phyloP scores from a whole-genome alignment of 2,888 invertebrate species.

The Temnothorax ravouxi region DNA sequence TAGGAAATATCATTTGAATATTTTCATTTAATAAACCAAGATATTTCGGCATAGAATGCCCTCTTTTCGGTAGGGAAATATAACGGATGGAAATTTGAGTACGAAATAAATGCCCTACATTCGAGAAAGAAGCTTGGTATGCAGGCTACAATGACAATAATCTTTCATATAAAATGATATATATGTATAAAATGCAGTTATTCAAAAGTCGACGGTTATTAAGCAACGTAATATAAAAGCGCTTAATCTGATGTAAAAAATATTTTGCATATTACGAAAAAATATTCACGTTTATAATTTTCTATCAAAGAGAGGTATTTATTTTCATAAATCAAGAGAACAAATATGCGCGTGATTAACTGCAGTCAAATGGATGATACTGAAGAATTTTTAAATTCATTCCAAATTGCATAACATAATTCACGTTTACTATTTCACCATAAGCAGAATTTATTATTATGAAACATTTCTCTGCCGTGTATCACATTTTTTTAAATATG shows the following conservation, averaged over 20 bases:
- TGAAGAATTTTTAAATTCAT: neutral
- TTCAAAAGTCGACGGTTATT: neutral
- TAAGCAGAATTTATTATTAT: conserved; percentile 26
- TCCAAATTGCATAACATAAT: conserved; percentile 5
- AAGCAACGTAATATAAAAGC: neutral
- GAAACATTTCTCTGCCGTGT: neutral
- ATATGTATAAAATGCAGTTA: neutral
- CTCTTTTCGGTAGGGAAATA: neutral
- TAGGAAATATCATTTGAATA: conserved; percentile 33
- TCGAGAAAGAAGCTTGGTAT: neutral
- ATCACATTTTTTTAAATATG: conserved; percentile 18
- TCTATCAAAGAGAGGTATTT: neutral
- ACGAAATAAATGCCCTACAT: neutral
- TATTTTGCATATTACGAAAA: neutral
- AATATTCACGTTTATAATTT: conserved; percentile 1
- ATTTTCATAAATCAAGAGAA: neutral
- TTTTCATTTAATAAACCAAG: conserved; percentile 25
- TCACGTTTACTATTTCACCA: neutral
- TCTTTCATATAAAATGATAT: neutral
- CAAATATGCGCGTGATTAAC: neutral
- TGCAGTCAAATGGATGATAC: neutral
- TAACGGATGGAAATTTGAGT: conserved; percentile 3
- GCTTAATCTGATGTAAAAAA: neutral
- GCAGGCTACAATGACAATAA: neutral
- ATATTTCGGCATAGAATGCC: conserved; percentile 13